Evolutionary conservation across 2,113 vertebrate species (phyloP).

Genomic region (Callithrix jacchus): DNA sequence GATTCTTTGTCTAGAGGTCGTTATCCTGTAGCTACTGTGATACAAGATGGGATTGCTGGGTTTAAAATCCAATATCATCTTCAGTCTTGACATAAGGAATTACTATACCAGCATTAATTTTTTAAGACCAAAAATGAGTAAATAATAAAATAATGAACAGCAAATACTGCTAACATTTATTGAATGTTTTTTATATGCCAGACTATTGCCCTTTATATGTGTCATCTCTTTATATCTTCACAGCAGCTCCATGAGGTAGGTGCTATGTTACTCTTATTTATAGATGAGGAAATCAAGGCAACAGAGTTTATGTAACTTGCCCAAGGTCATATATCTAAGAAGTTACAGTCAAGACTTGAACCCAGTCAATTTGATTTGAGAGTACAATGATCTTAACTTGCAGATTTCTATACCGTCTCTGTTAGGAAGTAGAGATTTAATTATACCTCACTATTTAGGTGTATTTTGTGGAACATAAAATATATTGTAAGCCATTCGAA

Average conservation of each 20-base stretch:
- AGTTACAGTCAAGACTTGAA: neutral
- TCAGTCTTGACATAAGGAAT: neutral
- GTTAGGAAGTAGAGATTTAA: neutral
- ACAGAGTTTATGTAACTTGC: neutral
- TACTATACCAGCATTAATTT: neutral
- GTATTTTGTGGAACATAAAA: neutral
- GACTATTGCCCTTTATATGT: neutral
- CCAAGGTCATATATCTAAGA: neutral
- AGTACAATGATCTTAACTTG: neutral
- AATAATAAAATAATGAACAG: neutral
- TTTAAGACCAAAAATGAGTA: slow-evolving; percentile 22
- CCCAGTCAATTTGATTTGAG: slow-evolving; percentile 11
- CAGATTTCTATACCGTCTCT: neutral
- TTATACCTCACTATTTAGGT: neutral
- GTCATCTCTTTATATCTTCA: neutral
- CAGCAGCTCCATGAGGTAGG: neutral
- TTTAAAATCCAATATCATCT: slow-evolving; percentile 35
- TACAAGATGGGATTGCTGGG: neutral
- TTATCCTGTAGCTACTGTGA: neutral
- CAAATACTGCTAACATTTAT: neutral
- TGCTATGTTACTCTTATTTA: neutral
- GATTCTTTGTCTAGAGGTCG: neutral
- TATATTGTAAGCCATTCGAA: neutral
- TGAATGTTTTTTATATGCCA: neutral
- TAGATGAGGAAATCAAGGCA: neutral